Percentiles rank a stretch among this genome's conserved stretches.
Evolutionary conservation across 37 sponge, comb jelly and placozoan species (phyloP).

Genomic region (Cliona cf. orientalis): DNA sequence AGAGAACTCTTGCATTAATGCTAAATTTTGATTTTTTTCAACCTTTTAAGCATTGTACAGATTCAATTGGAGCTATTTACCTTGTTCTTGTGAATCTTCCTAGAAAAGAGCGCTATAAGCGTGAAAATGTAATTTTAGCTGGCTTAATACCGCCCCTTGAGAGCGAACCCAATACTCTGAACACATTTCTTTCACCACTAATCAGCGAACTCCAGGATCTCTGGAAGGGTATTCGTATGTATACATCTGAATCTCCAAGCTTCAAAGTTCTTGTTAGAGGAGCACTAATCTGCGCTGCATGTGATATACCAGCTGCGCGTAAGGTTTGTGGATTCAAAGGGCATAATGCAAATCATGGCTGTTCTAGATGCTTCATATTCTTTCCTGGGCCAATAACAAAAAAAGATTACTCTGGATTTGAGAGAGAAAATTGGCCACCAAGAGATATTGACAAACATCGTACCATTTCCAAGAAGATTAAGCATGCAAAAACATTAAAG

Average conservation of each 20-base stretch:
- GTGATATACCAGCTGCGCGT: constrained; percentile 16
- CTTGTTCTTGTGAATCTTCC: constrained; percentile 9
- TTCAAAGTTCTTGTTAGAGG: neutral
- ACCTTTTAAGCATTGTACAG: constrained; percentile 11
- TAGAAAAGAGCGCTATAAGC: neutral
- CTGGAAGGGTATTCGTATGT: neutral
- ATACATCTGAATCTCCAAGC: neutral
- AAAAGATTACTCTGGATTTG: constrained; percentile 21
- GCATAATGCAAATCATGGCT: constrained; percentile 10
- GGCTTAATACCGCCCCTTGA: constrained; percentile 11
- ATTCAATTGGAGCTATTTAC: constrained; percentile 22
- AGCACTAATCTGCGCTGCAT: constrained; percentile 1
- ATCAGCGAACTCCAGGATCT: neutral
- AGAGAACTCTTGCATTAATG: neutral
- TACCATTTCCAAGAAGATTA: neutral
- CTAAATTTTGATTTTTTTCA: constrained; percentile 19
- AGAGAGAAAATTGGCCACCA: constrained; percentile 14
- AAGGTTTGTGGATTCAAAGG: constrained; percentile 15
- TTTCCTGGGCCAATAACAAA: constrained; percentile 8
- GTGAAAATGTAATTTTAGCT: constrained; percentile 7
- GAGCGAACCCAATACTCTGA: neutral
- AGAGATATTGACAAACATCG: constrained; percentile 1
- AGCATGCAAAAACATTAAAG: neutral
- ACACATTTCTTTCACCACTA: neutral
- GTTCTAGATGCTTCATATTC: constrained; percentile 15